phyloP scores from a whole-genome alignment of 1,140 invertebrate species.

The Drosophila ananassae region DNA sequence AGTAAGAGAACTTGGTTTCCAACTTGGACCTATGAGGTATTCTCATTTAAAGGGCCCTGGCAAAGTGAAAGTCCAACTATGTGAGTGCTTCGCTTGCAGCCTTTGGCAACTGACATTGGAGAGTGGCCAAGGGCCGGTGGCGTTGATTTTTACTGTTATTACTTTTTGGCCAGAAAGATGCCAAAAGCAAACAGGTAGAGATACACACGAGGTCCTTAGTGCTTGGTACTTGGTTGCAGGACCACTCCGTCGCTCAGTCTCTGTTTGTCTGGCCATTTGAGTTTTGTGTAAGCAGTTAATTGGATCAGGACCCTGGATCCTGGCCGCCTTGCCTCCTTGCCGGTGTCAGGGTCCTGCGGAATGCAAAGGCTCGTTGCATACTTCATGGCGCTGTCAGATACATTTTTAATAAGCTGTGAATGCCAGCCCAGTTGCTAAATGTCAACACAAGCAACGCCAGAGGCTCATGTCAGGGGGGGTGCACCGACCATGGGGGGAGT shows the following conservation, averaged over 20 bases:
- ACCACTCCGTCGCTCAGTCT: constrained; percentile 7
- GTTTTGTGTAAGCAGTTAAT: constrained; percentile 83
- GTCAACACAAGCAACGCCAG: constrained; percentile 49
- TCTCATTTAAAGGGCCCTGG: no score
- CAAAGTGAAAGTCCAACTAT: background rate
- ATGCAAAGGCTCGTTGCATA: constrained; percentile 63
- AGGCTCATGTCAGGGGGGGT: background rate
- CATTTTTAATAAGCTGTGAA: constrained; percentile 76
- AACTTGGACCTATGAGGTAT: background rate
- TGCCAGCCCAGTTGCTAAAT: constrained; percentile 48
- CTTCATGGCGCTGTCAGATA: constrained; percentile 64
- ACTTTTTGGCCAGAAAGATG: constrained; percentile 22
- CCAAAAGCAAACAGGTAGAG: background rate
- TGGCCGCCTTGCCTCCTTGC: background rate
- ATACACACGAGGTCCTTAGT: constrained; percentile 47
- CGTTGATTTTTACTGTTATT: constrained; percentile 81
- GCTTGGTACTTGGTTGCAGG: constrained; percentile 14
- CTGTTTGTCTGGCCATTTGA: constrained; percentile 77
- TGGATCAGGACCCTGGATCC: constrained; percentile 70
- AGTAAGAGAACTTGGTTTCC: background rate
- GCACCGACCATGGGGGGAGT: background rate
- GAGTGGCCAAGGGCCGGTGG: constrained; percentile 4
- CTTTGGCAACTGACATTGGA: background rate
- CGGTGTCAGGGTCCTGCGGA: constrained; percentile 14
- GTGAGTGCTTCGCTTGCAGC: background rate